phyloP scores from a whole-genome alignment of 2,888 invertebrate genomes.

The Drosophila lacicola region DNA sequence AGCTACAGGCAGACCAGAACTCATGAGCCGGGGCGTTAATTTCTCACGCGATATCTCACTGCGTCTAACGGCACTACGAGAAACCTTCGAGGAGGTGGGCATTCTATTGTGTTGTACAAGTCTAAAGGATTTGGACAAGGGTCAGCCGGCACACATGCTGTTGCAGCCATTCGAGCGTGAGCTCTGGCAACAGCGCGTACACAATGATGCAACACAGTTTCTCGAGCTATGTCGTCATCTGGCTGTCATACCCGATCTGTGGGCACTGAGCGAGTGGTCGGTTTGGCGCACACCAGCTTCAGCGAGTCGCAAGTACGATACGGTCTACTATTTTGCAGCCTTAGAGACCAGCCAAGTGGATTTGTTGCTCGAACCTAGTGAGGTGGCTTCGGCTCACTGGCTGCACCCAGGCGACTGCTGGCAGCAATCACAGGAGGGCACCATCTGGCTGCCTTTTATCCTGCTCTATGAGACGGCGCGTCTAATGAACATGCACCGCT shows the following conservation, averaged over 20 bases:
- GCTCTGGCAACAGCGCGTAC: slow-evolving; percentile 87
- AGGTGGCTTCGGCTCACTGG: slow-evolving; percentile 64
- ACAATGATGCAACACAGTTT: slow-evolving; percentile 85
- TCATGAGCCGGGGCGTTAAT: slow-evolving; percentile 85
- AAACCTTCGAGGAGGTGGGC: slow-evolving; percentile 96
- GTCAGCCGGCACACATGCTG: slow-evolving; percentile 79
- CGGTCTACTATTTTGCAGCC: slow-evolving; percentile 70
- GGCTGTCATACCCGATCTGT: slow-evolving; percentile 91
- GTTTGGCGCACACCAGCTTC: slow-evolving; percentile 92
- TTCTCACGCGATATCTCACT: slow-evolving; percentile 88
- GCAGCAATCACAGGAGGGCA: slow-evolving; percentile 49
- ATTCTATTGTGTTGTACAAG: slow-evolving; percentile 88
- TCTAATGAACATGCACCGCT: slow-evolving; percentile 86
- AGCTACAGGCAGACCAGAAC: slow-evolving; percentile 67
- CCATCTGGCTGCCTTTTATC: slow-evolving; percentile 88
- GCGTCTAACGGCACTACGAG: slow-evolving; percentile 93
- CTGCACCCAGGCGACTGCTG: slow-evolving; percentile 59
- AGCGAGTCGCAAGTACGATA: slow-evolving; percentile 73
- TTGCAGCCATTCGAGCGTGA: slow-evolving; percentile 86
- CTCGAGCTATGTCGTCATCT: slow-evolving; percentile 89
- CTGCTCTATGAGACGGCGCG: slow-evolving; percentile 91
- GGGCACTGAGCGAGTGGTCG: slow-evolving; percentile 93
- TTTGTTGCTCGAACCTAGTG: slow-evolving; percentile 73
- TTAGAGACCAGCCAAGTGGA: slow-evolving; percentile 49
- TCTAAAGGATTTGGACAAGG: slow-evolving; percentile 78